Base-by-base conservation (phyloP, 1,140 invertebrate genomes). In the Pissodes strobi region DNA sequence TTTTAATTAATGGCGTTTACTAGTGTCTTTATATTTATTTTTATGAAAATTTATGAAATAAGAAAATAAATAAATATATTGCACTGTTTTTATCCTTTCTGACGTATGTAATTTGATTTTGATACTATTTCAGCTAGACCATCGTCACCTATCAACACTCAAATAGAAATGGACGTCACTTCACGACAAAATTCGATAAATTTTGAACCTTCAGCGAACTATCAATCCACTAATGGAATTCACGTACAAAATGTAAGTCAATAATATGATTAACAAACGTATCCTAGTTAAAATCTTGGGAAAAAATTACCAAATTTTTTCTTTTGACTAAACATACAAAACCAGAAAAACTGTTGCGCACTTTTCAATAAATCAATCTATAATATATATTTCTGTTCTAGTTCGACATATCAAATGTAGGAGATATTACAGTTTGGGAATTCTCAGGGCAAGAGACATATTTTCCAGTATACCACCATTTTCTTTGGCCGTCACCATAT, bases 361-460 rank as follows among this genome's bases (percentile, higher is more conserved):
- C n/a, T n/a, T n/a, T n/a, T n/a, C n/a, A n/a, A n/a, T n/a, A n/a
- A n/a, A n/a, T n/a, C n/a, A n/a, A n/a, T n/a, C n/a, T n/a, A n/a
- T n/a, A n/a, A n/a, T n/a, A n/a, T 41, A 41, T 41, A 3, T 13
- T 51, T 46, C 39, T 25, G 12, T 78, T 77, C 18, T 72, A 86
- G 87, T 82, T 79, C 75, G 79, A 78, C 56, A 73, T 83, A 41
- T 80, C 84, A 25, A 78, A 74, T 52, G 77, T 81, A 4, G 88
- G 88, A 22, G 87, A 90, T 58, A 75, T 90, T 18, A 87, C 85
- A 27, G 81, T 92, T 23, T 93, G 90, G 90, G 91, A 93, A 74
- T 91, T 93, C 74, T 91, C 89, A 19, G 91, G 91, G 1, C 87
- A 91, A 71, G 88, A 92, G 74, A 87, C 86, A 18, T 94, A 91